A percentile compares a stretch with the other conserved stretches of the same genome.
These are phyloP conservation scores for Eublepharis macularius DNA, from an alignment of 2,113 vertebrate species.

Conservation along the genomic window DNA sequence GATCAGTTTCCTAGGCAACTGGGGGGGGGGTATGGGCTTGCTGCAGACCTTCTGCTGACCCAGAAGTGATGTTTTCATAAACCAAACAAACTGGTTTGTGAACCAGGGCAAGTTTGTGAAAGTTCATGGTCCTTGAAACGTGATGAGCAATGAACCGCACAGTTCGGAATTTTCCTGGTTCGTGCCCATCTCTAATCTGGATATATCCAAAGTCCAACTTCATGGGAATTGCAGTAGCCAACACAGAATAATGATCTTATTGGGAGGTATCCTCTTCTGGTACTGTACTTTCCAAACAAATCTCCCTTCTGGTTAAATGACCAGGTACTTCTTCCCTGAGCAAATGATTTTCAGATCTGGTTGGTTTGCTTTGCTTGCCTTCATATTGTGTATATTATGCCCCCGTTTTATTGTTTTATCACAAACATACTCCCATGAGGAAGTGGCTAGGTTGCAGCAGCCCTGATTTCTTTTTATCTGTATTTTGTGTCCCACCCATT, in stretches of 20 bases:
- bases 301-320: not conserved
- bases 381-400: not conserved
- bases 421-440: not conserved
- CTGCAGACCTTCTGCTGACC: no score
- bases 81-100: no score
- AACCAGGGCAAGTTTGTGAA: no score
- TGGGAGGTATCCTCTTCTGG: not conserved
- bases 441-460: not conserved
- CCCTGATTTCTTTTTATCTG: not conserved
- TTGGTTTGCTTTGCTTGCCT: not conserved
- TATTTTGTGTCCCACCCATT: constrained; percentile 13
- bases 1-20: no score
- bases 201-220: not conserved
- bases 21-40: no score
- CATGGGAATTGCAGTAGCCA: not conserved
- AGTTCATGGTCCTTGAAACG: no score
- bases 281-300: not conserved
- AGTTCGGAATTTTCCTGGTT: no score
- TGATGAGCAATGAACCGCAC: no score
- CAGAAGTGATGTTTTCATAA: no score
- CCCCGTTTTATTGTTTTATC: not conserved
- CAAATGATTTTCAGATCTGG: not conserved
- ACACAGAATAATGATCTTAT: not conserved
- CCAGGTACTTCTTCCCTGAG: not conserved
- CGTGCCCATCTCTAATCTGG: no score